phyloP scores from a whole-genome alignment of 1,140 invertebrate genomes.

The Hyphantria cunea region DNA sequence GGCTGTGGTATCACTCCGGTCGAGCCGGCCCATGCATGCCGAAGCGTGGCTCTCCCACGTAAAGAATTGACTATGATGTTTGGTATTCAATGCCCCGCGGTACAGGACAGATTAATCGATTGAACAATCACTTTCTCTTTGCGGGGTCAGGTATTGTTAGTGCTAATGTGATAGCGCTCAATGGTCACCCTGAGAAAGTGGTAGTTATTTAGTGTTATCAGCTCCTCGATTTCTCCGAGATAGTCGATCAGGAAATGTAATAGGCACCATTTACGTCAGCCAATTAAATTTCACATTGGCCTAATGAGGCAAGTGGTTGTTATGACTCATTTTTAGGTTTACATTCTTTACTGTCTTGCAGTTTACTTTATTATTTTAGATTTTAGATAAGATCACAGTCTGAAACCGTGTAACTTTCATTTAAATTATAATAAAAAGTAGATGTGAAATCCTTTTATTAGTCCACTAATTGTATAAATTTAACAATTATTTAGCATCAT shows the following conservation, averaged over 20 bases:
- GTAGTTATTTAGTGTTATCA: constrained; percentile 56
- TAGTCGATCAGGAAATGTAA: constrained; percentile 31
- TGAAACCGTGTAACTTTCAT: too few relatives aligned
- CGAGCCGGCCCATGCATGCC: too few relatives aligned
- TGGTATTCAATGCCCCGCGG: constrained; percentile 51
- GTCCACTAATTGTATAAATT: too few relatives aligned
- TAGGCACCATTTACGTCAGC: neutral
- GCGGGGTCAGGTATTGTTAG: constrained; percentile 55
- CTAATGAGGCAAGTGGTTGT: neutral
- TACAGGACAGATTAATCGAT: constrained; percentile 63
- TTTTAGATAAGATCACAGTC: too few relatives aligned
- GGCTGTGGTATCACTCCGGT: too few relatives aligned
- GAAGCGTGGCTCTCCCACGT: too few relatives aligned
- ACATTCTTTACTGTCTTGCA: neutral
- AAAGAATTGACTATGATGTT: constrained; percentile 46
- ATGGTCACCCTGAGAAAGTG: constrained; percentile 38
- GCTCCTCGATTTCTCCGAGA: constrained; percentile 52
- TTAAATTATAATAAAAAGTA: too few relatives aligned
- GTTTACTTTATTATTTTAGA: too few relatives aligned
- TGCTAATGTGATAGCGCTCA: constrained; percentile 17
- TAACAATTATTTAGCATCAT: too few relatives aligned
- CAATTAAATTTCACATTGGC: constrained; percentile 8
- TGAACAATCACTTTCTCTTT: constrained; percentile 58
- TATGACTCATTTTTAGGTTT: neutral
- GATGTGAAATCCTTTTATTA: too few relatives aligned